Evolutionary conservation across 1,140 invertebrate species (phyloP).

Genomic region (Sycobia sp.): DNA sequence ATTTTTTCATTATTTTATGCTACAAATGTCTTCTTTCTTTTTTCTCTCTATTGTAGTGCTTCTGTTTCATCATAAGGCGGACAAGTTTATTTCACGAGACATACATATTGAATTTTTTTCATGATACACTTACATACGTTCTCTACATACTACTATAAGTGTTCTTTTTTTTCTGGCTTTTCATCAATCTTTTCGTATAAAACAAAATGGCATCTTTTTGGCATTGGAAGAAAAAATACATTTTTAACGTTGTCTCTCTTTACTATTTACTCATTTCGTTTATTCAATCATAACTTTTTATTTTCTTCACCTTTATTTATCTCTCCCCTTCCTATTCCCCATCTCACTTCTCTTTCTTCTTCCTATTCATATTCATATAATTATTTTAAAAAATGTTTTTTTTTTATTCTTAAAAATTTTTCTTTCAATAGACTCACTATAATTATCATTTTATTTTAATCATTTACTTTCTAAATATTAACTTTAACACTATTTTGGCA

Average conservation of each 20-base stretch:
- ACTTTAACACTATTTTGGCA: constrained; percentile 61
- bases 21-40: constrained; percentile 53
- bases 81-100: constrained; percentile 53
- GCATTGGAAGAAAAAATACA: constrained; percentile 62
- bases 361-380: constrained; percentile 27
- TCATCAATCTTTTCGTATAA: constrained; percentile 50
- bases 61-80: constrained; percentile 56
- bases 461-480: constrained; percentile 54
- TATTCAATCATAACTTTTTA: constrained; percentile 40
- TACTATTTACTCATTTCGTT: constrained; percentile 38
- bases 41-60: constrained; percentile 48
- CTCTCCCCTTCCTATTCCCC: too few relatives aligned
- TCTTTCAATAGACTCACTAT: constrained; percentile 45
- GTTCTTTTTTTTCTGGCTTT: constrained; percentile 48
- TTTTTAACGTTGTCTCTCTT: constrained; percentile 38
- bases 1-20: constrained; percentile 48
- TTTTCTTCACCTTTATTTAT: constrained; percentile 36
- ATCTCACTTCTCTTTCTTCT: constrained; percentile 10
- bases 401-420: constrained; percentile 43
- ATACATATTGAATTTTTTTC: constrained; percentile 49
- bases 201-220: constrained; percentile 60
- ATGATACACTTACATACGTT: constrained; percentile 49
- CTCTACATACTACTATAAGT: constrained; percentile 39
- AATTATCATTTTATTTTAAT: constrained; percentile 41
- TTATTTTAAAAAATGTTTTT: constrained; percentile 42